Evolutionary conservation across 2,113 vertebrate species (phyloP).

Genomic region (Catharus fuscescens): DNA sequence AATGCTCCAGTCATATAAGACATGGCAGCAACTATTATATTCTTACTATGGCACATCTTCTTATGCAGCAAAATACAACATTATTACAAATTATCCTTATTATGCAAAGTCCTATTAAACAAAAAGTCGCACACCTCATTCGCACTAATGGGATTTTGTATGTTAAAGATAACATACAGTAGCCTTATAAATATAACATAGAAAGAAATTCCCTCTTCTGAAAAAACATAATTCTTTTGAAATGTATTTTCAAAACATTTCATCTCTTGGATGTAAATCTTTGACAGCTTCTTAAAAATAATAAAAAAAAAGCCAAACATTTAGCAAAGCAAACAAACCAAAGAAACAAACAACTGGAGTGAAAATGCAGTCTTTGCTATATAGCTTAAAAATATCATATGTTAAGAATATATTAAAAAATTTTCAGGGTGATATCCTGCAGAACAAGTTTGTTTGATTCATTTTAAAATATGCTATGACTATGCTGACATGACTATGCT

Average conservation of each 20-base stretch:
- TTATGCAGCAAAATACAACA: slow-evolving; percentile 50
- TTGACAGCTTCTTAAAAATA: background rate
- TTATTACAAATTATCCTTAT: slow-evolving; percentile 69
- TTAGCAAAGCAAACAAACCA: background rate
- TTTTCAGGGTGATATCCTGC: background rate
- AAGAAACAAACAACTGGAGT: background rate
- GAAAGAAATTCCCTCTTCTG: background rate
- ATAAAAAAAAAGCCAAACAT: background rate
- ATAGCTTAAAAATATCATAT: background rate
- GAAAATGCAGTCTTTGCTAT: background rate
- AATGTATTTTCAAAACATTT: slow-evolving; percentile 38
- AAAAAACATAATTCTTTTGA: slow-evolving; percentile 22
- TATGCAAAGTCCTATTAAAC: slow-evolving; percentile 65
- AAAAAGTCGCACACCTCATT: slow-evolving; percentile 63
- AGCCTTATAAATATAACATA: slow-evolving; percentile 29
- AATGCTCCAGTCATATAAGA: slow-evolving; percentile 53
- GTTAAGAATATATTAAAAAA: background rate
- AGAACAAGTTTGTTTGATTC: background rate
- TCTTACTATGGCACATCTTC: slow-evolving; percentile 35
- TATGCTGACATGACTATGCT: background rate
- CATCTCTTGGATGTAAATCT: background rate
- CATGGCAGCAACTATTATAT: slow-evolving; percentile 21
- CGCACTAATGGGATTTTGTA: slow-evolving; percentile 32
- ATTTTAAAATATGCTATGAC: background rate
- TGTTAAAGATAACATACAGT: slow-evolving; percentile 57